Conservation (phyloP, 1,140 invertebrate species). For the Meteorus sp. region DNA sequence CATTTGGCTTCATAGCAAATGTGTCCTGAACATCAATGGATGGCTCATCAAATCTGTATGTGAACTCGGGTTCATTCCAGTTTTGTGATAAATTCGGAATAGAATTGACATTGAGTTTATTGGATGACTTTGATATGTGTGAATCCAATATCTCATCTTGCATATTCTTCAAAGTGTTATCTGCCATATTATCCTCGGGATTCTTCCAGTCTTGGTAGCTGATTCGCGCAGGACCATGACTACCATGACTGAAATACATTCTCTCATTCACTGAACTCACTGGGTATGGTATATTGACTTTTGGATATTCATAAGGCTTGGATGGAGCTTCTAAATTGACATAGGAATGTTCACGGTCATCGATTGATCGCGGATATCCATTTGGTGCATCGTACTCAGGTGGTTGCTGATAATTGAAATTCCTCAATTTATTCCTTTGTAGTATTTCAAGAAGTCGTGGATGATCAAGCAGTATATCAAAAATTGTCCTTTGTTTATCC, state of each 20-base stretch:
- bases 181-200: neutral
- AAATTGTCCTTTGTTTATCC: constrained; percentile 33
- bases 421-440: constrained; percentile 30
- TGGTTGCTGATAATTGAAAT: constrained; percentile 2
- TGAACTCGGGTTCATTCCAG: constrained; percentile 37
- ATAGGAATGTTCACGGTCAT: neutral
- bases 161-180: neutral
- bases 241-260: neutral
- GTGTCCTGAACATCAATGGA: constrained; percentile 38
- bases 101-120: too few species aligned
- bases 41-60: constrained; percentile 42
- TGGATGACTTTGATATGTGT: too few species aligned
- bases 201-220: neutral
- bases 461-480: constrained; percentile 34
- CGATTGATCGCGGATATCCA: constrained; percentile 6
- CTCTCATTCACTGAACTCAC: neutral
- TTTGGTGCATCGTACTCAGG: neutral
- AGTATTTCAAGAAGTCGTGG: constrained; percentile 32
- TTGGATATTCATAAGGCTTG: neutral
- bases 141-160: neutral
- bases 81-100: too few species aligned
- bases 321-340: constrained; percentile 5
- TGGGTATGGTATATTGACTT: neutral
- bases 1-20: constrained; percentile 55
- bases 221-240: neutral